A percentile compares a stretch with the other conserved stretches of the same genome.
phyloP scores from a whole-genome alignment of 2,797 vertebrate genomes.

The Hydrophis major region DNA sequence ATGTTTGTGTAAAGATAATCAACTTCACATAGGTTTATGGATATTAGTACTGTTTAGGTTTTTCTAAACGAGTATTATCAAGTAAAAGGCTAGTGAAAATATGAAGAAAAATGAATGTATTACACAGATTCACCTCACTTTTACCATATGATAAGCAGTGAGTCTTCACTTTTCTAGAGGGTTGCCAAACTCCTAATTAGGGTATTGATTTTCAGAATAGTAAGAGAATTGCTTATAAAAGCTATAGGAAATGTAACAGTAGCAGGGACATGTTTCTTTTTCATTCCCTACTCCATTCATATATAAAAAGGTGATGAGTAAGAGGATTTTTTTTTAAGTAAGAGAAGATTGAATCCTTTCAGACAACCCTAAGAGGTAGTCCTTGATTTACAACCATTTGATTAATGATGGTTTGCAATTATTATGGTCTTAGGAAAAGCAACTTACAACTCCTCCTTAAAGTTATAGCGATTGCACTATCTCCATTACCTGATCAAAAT shows the following conservation, averaged over 20 bases:
- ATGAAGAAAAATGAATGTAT: slow-evolving; percentile 13
- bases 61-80: slow-evolving; percentile 21
- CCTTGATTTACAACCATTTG: neutral
- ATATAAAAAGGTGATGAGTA: neutral
- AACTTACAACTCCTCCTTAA: neutral
- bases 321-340: neutral
- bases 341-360: neutral
- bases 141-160: neutral
- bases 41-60: slow-evolving; percentile 12
- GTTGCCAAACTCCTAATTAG: neutral
- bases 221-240: neutral
- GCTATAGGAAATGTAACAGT: neutral
- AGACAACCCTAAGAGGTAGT: neutral
- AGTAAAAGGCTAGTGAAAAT: slow-evolving; percentile 32
- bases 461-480: neutral
- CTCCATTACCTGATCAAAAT: neutral
- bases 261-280: neutral
- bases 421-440: neutral
- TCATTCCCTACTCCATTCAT: neutral
- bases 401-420: neutral
- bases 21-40: slow-evolving; percentile 34
- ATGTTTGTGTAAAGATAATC: slow-evolving; percentile 7
- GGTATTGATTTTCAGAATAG: neutral
- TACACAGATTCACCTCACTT: neutral
- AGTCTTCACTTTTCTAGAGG: neutral